Base-by-base conservation (phyloP, 2,888 invertebrate species). In the Molorchus minor region DNA sequence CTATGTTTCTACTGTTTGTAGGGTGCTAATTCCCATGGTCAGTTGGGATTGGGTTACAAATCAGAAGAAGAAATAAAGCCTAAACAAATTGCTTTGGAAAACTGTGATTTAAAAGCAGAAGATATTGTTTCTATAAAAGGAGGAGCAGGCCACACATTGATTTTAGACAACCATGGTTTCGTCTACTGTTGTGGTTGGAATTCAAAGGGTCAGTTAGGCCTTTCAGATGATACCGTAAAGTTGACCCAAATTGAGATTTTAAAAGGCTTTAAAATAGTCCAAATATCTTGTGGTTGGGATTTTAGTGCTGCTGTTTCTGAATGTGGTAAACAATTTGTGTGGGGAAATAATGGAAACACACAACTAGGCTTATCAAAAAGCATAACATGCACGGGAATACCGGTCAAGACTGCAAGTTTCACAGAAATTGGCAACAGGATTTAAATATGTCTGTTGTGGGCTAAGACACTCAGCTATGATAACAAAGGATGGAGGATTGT, bases 1-100 rank as follows among this genome's bases (percentile, higher is more conserved):
- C 12, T 10, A 33, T 33, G 5, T 7, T 16, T 59, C 57, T 30
- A n/a, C n/a, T n/a, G n/a, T n/a, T n/a, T 43, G 62, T 61, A 93
- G 93, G 93, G 93, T 73, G 91, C 93, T 57, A 93, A 93, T 81
- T 91, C 91, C 63, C 90, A 91, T 76, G 92, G 92, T 46, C 93
- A 93, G 79, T 82, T 93, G 62, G 91, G 91, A 63, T 83, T 89
- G 73, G 89, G 88, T 61, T 76, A 81, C 61, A 83, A 83, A 67
- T 87, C 85, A 67, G 93, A 93, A 75, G 87, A 90, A 80, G 84
- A 87, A 64, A 80, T 85, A 67, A 80, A 81, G 66, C 91, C 89
- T 35, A 81, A 75, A 61, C 75, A 74, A 75, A 82, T 76, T 20
- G 60, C 70, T 1, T 62, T 84, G 25, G 70, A 74, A 19, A 70